These are phyloP conservation scores for Calameuta pallipes DNA, from an alignment of 2,888 invertebrate species.

Conservation along the genomic window DNA sequence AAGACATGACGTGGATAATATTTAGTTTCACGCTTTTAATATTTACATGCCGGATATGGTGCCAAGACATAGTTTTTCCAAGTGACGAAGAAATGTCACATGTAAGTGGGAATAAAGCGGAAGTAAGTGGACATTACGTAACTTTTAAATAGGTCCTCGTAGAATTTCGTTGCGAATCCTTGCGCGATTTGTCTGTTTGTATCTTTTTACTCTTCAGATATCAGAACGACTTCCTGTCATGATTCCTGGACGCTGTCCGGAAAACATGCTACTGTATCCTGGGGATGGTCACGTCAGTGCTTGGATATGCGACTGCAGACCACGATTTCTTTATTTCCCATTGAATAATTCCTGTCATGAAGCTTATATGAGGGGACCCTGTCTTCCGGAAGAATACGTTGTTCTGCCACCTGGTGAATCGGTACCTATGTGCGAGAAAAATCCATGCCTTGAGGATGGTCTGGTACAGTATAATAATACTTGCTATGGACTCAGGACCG, in stretches of 20 bases:
- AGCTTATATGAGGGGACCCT: slow-evolving; percentile 76
- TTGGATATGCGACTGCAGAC: slow-evolving; percentile 72
- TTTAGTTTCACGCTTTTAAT: slow-evolving; percentile 12
- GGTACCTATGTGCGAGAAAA: slow-evolving; percentile 72
- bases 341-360: slow-evolving; percentile 72
- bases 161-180: background rate
- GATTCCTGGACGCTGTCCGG: slow-evolving; percentile 72
- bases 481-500: slow-evolving; percentile 67
- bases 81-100: slow-evolving; percentile 38
- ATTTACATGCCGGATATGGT: slow-evolving; percentile 15
- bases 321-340: slow-evolving; percentile 71
- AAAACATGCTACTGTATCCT: slow-evolving; percentile 76
- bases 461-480: slow-evolving; percentile 66
- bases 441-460: slow-evolving; percentile 72
- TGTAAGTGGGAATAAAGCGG: slow-evolving; percentile 37
- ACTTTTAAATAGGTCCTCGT: background rate
- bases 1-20: slow-evolving; percentile 14
- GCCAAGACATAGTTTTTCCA: slow-evolving; percentile 53
- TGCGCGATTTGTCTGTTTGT: background rate
- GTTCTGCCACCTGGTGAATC: slow-evolving; percentile 68
- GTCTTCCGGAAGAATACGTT: slow-evolving; percentile 69
- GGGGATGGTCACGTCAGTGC: slow-evolving; percentile 72
- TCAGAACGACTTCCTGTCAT: slow-evolving; percentile 68
- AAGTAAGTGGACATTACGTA: slow-evolving; percentile 27
- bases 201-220: slow-evolving; percentile 34